Conservation (phyloP, 2,113 vertebrate genomes). For the Cathartes aura region DNA sequence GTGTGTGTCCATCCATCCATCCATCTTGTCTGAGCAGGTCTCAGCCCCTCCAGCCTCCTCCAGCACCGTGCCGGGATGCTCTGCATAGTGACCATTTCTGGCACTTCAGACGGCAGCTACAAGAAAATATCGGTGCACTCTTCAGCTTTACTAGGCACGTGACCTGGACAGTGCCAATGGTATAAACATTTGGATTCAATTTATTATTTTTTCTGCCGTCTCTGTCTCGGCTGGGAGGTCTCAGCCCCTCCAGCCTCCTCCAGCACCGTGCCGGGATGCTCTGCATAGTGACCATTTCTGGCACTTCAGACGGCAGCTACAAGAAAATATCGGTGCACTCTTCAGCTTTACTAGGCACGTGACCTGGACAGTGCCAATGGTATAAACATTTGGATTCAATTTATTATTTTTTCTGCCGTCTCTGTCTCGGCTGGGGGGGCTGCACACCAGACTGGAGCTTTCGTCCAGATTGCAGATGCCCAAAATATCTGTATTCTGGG, state of each 20-base stretch:
- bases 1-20: background rate
- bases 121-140: background rate
- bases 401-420: background rate
- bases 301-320: background rate
- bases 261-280: accelerated
- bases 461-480: background rate
- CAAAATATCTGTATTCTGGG: slow-evolving; percentile 21
- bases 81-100: background rate
- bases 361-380: background rate
- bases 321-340: background rate
- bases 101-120: background rate
- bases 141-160: background rate
- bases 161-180: background rate
- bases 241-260: background rate
- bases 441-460: background rate
- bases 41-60: background rate
- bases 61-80: accelerated
- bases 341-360: background rate
- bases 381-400: slow-evolving; percentile 26
- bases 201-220: background rate
- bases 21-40: background rate
- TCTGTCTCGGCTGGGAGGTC: background rate
- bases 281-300: background rate
- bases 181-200: slow-evolving; percentile 26
- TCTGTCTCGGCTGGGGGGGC: background rate